phyloP scores from a whole-genome alignment of 2,888 invertebrate species.

The Macrosiphum euphorbiae region DNA sequence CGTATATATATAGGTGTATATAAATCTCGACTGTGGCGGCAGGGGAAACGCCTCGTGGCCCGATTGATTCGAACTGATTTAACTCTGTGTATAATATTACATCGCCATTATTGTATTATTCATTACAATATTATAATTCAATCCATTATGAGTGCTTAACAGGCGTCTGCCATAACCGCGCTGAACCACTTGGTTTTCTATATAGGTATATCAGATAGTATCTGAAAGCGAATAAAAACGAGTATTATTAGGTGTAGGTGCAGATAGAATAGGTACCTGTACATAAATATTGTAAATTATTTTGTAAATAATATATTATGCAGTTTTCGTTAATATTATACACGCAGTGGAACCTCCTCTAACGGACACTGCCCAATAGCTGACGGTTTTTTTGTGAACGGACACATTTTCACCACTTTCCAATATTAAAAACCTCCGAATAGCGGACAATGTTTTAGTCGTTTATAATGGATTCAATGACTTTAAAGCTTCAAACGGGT shows the following conservation, averaged over 20 bases:
- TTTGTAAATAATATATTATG: not conserved
- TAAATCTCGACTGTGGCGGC: not conserved
- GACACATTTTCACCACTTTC: too few species aligned
- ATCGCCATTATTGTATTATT: not conserved
- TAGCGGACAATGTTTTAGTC: too few species aligned
- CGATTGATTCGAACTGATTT: conserved; percentile 6
- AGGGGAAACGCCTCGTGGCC: not conserved
- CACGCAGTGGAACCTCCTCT: too few species aligned
- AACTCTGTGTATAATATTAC: not conserved
- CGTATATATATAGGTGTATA: not conserved
- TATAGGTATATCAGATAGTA: not conserved
- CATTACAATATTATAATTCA: not conserved
- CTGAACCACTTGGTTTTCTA: not conserved
- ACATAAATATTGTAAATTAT: not conserved
- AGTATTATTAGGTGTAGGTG: not conserved
- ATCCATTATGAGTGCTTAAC: not conserved
- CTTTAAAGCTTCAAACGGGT: too few species aligned
- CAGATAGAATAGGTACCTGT: not conserved
- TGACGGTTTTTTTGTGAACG: too few species aligned
- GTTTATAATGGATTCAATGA: too few species aligned
- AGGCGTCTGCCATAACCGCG: not conserved
- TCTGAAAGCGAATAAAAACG: not conserved
- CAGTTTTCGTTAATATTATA: not conserved
- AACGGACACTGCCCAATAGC: too few species aligned
- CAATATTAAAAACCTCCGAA: too few species aligned